Evolutionary conservation across 2,797 vertebrate species (phyloP).

Genomic region (Aythya fuligula): DNA sequence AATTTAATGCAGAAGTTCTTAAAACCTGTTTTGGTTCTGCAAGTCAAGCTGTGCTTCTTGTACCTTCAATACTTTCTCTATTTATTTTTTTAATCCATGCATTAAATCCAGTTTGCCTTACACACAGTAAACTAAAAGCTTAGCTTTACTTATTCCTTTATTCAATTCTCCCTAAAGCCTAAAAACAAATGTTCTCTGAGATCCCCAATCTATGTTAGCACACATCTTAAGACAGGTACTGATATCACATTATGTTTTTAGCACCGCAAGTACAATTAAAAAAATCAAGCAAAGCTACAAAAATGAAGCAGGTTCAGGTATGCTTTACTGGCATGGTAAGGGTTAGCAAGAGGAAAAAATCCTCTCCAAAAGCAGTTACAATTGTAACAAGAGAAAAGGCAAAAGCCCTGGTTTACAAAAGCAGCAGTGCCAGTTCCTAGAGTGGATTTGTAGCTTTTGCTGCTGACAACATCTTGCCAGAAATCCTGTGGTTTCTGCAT

Average conservation of each 20-base stretch:
- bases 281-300: not conserved
- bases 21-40: not conserved
- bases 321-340: not conserved
- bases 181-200: not conserved
- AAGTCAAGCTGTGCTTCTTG: not conserved
- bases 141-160: not conserved
- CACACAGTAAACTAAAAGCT: not conserved
- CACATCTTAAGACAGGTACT: not conserved
- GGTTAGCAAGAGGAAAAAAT: not conserved
- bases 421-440: not conserved
- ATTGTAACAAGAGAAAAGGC: not conserved
- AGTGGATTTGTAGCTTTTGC: not conserved
- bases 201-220: not conserved
- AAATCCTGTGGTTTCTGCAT: slow-evolving; percentile 12
- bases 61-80: not conserved
- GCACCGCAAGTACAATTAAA: not conserved
- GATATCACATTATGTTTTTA: not conserved
- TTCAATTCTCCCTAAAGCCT: not conserved
- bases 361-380: not conserved
- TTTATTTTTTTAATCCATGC: not conserved
- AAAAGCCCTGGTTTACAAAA: not conserved
- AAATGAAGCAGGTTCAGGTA: not conserved
- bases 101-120: not conserved
- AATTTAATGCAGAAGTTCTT: not conserved
- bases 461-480: not conserved